These are phyloP conservation scores for Xylocampa areola DNA, from an alignment of 2,888 invertebrate species.

Conservation along the genomic window DNA sequence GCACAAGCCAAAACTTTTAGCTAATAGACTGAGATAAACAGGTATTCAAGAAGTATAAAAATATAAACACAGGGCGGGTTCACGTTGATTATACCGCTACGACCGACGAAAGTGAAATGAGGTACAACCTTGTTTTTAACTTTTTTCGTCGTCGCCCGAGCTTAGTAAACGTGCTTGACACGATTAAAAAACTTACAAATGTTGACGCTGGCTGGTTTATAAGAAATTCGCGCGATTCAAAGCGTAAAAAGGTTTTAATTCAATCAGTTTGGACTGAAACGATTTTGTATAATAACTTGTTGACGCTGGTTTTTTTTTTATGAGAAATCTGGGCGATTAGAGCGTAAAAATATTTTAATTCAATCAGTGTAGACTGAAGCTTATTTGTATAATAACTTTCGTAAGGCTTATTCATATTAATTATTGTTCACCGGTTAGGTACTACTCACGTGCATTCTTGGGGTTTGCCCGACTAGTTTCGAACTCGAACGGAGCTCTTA, in stretches of 20 bases:
- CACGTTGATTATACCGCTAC: slow-evolving; percentile 51
- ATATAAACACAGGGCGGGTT: slow-evolving; percentile 35
- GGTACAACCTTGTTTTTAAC: slow-evolving; percentile 47
- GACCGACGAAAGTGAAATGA: slow-evolving; percentile 69
- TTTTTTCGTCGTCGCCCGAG: slow-evolving; percentile 46
- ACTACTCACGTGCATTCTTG: too few relatives aligned
- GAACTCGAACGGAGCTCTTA: too few relatives aligned
- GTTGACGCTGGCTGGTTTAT: slow-evolving; percentile 31
- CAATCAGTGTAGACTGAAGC: too few relatives aligned
- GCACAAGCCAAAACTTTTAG: slow-evolving; percentile 13
- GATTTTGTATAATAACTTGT: too few relatives aligned
- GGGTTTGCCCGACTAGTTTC: too few relatives aligned
- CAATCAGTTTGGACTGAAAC: too few relatives aligned
- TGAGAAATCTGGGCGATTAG: slow-evolving; percentile 31
- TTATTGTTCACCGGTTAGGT: too few relatives aligned
- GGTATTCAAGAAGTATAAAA: slow-evolving; percentile 13
- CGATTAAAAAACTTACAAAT: slow-evolving; percentile 52
- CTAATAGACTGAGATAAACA: too few relatives aligned
- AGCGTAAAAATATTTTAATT: neutral
- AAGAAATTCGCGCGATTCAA: slow-evolving; percentile 32
- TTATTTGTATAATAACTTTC: neutral
- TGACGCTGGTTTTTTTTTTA: slow-evolving; percentile 34
- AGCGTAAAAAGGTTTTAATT: neutral
- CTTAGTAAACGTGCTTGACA: slow-evolving; percentile 57
- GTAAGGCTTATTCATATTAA: too few relatives aligned